phyloP scores from a whole-genome alignment of 2,113 vertebrate genomes.

The Raja brachyura region DNA sequence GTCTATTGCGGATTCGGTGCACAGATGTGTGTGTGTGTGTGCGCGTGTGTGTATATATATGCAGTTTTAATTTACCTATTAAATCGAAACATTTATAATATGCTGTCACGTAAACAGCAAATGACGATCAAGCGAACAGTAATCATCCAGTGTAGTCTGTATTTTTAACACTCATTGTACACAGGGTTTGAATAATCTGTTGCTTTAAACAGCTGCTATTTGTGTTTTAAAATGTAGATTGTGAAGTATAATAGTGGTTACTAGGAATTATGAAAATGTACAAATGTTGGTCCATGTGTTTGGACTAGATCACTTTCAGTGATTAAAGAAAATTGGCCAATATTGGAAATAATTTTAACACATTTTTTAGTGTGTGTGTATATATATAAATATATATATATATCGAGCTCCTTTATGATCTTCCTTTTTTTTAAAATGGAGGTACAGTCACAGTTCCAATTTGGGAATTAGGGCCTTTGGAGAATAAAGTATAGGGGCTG shows the following conservation, averaged over 20 bases:
- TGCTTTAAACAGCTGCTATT: conserved; percentile 29
- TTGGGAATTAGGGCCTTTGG: not conserved
- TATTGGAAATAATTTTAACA: conserved; percentile 25
- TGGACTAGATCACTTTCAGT: not conserved
- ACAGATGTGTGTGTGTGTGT: conserved; percentile 3
- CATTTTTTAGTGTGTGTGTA: conserved; percentile 11
- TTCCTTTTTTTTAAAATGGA: not conserved
- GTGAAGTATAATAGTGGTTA: conserved; percentile 13
- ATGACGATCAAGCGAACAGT: not conserved
- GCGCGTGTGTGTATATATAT: not conserved
- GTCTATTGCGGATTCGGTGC: not conserved
- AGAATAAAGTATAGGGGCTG: not conserved
- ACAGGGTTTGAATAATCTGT: conserved; percentile 7
- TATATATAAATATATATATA: not conserved
- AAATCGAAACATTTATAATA: conserved; percentile 19
- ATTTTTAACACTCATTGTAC: conserved; percentile 29
- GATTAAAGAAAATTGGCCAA: not conserved
- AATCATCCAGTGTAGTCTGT: not conserved
- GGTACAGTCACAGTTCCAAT: not conserved
- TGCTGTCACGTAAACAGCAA: conserved; percentile 27
- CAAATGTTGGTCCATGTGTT: not conserved
- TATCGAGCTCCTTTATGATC: not conserved
- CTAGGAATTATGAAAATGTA: conserved; percentile 26
- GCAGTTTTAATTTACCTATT: conserved; percentile 16
- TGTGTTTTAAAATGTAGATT: conserved; percentile 22